Evolutionary conservation across 2,113 vertebrate genomes (phyloP).

Genomic region (Macrotis lagotis): DNA sequence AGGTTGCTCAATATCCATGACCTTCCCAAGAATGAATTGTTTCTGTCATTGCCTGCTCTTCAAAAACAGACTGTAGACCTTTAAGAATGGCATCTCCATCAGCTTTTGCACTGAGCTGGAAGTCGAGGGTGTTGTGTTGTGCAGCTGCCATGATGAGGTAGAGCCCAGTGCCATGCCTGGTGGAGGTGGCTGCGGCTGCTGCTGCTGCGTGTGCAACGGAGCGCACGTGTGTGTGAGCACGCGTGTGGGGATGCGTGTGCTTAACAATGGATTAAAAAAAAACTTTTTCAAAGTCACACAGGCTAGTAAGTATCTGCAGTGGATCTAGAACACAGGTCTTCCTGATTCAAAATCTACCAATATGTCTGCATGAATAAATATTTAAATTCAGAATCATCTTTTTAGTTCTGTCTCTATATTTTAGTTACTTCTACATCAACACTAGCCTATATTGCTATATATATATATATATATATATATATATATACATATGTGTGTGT

Average conservation of each 20-base stretch:
- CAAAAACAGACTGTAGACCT: too few relatives aligned
- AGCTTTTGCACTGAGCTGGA: constrained; percentile 91
- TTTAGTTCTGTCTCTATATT: neutral
- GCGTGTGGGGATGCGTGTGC: constrained; percentile 1
- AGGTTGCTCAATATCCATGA: too few relatives aligned
- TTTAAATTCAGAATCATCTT: neutral
- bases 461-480: too few relatives aligned
- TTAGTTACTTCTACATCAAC: neutral
- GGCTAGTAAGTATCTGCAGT: neutral
- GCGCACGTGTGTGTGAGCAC: neutral
- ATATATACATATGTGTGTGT: too few relatives aligned
- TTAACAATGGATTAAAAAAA: too few relatives aligned
- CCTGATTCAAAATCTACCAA: neutral
- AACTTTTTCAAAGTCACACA: neutral
- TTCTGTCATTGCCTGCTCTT: too few relatives aligned
- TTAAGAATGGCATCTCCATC: too few relatives aligned
- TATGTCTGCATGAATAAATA: neutral
- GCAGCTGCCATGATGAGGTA: constrained; percentile 93
- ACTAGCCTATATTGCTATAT: neutral
- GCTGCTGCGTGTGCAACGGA: neutral
- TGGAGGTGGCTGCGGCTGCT: constrained; percentile 82
- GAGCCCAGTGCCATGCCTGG: constrained; percentile 95
- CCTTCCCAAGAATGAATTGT: too few relatives aligned
- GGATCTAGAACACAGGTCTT: neutral
- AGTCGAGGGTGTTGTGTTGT: constrained; percentile 94